phyloP scores from a whole-genome alignment of 2,888 invertebrate species.

The Ophonus ardosiacus region DNA sequence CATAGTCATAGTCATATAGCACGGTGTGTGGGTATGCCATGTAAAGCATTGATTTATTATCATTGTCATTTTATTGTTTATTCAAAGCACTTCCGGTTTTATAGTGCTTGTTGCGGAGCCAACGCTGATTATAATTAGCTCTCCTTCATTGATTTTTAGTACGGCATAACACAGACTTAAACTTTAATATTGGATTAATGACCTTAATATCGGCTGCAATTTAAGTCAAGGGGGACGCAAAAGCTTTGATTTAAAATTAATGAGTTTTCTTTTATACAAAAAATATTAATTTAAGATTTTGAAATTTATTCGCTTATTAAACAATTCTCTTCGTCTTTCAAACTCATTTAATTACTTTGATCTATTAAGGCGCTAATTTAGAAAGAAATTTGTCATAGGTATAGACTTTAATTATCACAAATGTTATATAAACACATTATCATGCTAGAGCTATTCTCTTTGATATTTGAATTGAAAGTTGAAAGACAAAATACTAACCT shows the following conservation, averaged over 20 bases:
- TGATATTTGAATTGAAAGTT: not conserved
- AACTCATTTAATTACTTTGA: conserved; percentile 48
- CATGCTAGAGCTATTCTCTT: not conserved
- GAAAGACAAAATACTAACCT: no score
- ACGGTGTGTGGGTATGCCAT: not conserved
- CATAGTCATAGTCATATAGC: conserved; percentile 17
- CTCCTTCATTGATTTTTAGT: conserved; percentile 54
- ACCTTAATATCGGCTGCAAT: conserved; percentile 56
- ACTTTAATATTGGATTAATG: conserved; percentile 58
- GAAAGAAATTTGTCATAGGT: not conserved
- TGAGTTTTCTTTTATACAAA: conserved; percentile 56
- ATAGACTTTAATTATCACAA: not conserved
- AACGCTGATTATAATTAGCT: conserved; percentile 49
- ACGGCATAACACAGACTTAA: conserved; percentile 42
- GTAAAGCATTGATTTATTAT: conserved; percentile 48
- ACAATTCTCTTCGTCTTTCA: conserved; percentile 23
- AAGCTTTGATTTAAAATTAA: conserved; percentile 59
- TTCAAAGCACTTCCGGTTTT: conserved; percentile 25
- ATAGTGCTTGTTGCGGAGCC: conserved; percentile 38
- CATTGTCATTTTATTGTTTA: conserved; percentile 56
- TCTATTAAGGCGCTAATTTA: conserved; percentile 26
- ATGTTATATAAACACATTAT: not conserved
- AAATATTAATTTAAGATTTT: conserved; percentile 58
- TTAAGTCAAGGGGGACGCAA: conserved; percentile 39
- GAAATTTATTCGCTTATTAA: conserved; percentile 53